These are phyloP conservation scores for Drosophila cognata DNA, from an alignment of 2,888 invertebrate genomes.

Conservation along the genomic window DNA sequence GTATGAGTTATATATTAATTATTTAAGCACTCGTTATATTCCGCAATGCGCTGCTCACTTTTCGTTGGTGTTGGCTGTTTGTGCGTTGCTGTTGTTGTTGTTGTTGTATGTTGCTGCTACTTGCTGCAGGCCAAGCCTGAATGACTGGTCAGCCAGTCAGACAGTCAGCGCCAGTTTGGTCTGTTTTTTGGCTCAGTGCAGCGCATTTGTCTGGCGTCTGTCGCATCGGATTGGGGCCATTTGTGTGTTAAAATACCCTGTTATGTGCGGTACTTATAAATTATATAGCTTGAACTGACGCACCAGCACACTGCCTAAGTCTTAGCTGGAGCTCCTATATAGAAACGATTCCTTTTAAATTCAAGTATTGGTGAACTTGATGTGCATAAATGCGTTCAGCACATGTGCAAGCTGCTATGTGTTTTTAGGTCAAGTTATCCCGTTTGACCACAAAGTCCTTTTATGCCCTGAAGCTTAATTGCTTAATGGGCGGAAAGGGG, in stretches of 20 bases:
- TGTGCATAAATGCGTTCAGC: not conserved
- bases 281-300: not conserved
- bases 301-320: not conserved
- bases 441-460: not conserved
- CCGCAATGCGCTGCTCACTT: conserved; percentile 58
- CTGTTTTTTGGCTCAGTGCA: conserved; percentile 74
- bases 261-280: not conserved
- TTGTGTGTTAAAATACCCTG: conserved; percentile 50
- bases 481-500: not conserved
- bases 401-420: not conserved
- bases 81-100: conserved; percentile 24
- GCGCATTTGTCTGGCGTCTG: conserved; percentile 76
- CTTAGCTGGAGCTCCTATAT: not conserved
- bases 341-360: not conserved
- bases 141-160: conserved; percentile 6
- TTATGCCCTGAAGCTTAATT: not conserved
- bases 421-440: conserved; percentile 6
- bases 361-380: not conserved
- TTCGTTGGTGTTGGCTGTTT: conserved; percentile 24
- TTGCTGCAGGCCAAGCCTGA: conserved; percentile 27
- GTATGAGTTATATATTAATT: conserved; percentile 81
- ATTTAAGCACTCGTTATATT: conserved; percentile 76
- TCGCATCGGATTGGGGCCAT: conserved; percentile 63
- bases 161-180: conserved; percentile 40
- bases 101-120: conserved; percentile 24